Percentiles rank a stretch among this genome's conserved stretches.
These are phyloP conservation scores for Camponotus vicinus DNA, from an alignment of 1,140 invertebrate species.

Conservation along the genomic window DNA sequence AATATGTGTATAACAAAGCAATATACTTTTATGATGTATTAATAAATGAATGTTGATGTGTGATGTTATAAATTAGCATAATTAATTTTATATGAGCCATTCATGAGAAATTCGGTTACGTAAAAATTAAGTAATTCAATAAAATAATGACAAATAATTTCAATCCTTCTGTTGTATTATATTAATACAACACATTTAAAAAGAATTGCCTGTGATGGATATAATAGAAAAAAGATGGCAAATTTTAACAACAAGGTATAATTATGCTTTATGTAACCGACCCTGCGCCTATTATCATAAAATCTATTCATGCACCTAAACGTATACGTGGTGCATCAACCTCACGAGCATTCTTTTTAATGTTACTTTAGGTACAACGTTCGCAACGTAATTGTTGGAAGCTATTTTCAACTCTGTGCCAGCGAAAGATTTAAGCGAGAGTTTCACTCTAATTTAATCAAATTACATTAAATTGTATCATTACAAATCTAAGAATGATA, in stretches of 20 bases:
- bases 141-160: background rate
- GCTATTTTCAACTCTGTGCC: constrained; percentile 15
- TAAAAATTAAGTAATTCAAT: background rate
- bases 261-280: background rate
- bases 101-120: background rate
- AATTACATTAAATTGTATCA: constrained; percentile 6
- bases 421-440: constrained; percentile 17
- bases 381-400: background rate
- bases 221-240: background rate
- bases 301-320: constrained; percentile 41
- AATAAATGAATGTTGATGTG: too few relatives aligned
- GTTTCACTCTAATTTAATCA: background rate
- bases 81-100: background rate
- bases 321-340: constrained; percentile 30
- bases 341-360: constrained; percentile 31
- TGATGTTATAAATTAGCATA: background rate
- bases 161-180: background rate
- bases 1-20: background rate
- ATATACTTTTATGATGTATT: background rate
- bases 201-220: too few relatives aligned
- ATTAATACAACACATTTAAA: background rate
- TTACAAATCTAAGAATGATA: background rate
- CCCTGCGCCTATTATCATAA: constrained; percentile 31
- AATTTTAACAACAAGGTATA: background rate
- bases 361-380: background rate